Conservation (phyloP, 2,797 vertebrate genomes). For the Euthynnus affinis region DNA sequence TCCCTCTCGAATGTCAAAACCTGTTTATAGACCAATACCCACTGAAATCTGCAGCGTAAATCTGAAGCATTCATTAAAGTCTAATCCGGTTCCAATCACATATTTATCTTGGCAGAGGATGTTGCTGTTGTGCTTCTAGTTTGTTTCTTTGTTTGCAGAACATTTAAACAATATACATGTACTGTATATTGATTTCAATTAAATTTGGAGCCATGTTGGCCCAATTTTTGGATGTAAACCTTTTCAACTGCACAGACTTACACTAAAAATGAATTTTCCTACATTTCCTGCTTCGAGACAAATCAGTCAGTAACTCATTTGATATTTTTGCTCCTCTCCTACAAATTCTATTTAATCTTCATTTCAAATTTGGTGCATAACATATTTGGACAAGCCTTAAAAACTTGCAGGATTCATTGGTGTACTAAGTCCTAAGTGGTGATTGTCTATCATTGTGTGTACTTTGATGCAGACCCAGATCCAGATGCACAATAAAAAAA, state of each 20-base stretch:
- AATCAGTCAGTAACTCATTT: not conserved
- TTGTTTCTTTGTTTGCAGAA: not conserved
- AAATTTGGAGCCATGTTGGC: not conserved
- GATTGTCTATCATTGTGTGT: not conserved
- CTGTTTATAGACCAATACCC: slow-evolving; percentile 10
- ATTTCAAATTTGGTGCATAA: not conserved
- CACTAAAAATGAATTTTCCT: not conserved
- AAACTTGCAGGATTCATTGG: not conserved
- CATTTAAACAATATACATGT: not conserved
- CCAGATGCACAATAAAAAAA: not conserved
- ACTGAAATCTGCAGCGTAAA: not conserved
- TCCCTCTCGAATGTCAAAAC: slow-evolving; percentile 21
- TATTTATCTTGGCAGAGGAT: slow-evolving; percentile 2
- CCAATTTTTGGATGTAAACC: not conserved
- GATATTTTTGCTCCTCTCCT: not conserved
- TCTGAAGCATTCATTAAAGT: not conserved
- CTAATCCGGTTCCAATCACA: not conserved
- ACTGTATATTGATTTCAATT: not conserved
- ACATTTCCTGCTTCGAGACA: not conserved
- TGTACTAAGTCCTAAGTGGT: not conserved
- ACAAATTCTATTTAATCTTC: not conserved
- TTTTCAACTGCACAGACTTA: not conserved
- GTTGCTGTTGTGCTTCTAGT: not conserved
- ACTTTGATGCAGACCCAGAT: slow-evolving; percentile 1
- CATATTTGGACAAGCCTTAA: no score